These are phyloP conservation scores for Xestia xanthographa DNA, from an alignment of 2,888 invertebrate genomes.

Conservation along the genomic window DNA sequence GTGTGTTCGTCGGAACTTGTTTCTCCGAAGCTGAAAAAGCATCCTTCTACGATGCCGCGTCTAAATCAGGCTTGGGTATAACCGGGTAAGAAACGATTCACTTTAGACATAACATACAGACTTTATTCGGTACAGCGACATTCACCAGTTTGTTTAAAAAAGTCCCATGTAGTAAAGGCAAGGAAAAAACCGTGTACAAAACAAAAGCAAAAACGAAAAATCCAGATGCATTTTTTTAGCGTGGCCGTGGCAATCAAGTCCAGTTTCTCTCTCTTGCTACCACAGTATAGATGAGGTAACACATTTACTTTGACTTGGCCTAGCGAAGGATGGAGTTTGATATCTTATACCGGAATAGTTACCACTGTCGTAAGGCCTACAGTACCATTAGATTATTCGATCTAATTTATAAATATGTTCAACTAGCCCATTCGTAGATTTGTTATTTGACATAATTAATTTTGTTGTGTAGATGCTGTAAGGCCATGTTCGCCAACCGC, in stretches of 20 bases:
- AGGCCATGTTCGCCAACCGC: constrained; percentile 83
- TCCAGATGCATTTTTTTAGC: background rate
- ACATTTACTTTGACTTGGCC: background rate
- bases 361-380: background rate
- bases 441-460: background rate
- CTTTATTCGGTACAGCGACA: background rate
- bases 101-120: constrained; percentile 69
- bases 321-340: background rate
- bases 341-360: background rate
- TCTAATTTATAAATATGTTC: background rate
- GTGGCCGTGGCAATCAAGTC: background rate
- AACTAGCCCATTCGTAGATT: background rate
- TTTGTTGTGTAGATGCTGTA: constrained; percentile 74
- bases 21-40: constrained; percentile 92
- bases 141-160: background rate
- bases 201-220: background rate
- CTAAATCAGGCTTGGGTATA: constrained; percentile 75
- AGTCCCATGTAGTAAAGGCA: background rate
- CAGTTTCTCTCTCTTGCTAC: background rate
- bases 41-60: constrained; percentile 75
- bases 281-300: background rate
- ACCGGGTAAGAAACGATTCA: constrained; percentile 56
- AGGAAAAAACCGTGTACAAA: background rate
- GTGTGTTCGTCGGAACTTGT: constrained; percentile 83
- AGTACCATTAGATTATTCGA: background rate